Evolutionary conservation across 2,888 invertebrate species (phyloP).

Genomic region (Amblyjoppa proteus): DNA sequence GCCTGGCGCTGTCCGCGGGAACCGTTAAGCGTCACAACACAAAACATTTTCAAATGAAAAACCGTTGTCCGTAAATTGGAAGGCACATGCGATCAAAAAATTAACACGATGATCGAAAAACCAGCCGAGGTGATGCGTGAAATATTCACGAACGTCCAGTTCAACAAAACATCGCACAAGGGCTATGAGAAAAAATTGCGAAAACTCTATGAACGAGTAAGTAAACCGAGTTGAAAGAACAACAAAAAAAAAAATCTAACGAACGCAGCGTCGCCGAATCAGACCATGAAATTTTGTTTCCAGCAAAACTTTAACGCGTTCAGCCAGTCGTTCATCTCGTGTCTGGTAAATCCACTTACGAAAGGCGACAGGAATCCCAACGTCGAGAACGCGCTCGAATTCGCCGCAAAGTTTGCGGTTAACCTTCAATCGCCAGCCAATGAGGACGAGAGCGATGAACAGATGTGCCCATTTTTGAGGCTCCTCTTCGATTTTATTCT

Average conservation of each 20-base stretch:
- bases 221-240: conserved; percentile 55
- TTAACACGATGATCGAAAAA: not conserved
- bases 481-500: conserved; percentile 89
- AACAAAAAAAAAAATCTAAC: not conserved
- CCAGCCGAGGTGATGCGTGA: conserved; percentile 68
- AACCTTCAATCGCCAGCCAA: conserved; percentile 85
- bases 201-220: conserved; percentile 88
- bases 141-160: conserved; percentile 89
- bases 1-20: not conserved
- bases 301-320: conserved; percentile 87
- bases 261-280: not conserved
- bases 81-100: not conserved
- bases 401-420: conserved; percentile 90
- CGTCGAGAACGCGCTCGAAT: conserved; percentile 89
- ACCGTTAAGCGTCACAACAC: not conserved
- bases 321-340: conserved; percentile 82
- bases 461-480: conserved; percentile 86
- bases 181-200: conserved; percentile 88
- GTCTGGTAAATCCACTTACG: conserved; percentile 72
- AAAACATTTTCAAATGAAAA: not conserved
- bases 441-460: conserved; percentile 83
- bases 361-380: conserved; percentile 89
- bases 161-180: conserved; percentile 88
- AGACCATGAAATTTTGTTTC: conserved; percentile 70
- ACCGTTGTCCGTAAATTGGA: not conserved